Evolutionary conservation across 1,140 invertebrate species (phyloP).

Genomic region (Ceratina australensis): DNA sequence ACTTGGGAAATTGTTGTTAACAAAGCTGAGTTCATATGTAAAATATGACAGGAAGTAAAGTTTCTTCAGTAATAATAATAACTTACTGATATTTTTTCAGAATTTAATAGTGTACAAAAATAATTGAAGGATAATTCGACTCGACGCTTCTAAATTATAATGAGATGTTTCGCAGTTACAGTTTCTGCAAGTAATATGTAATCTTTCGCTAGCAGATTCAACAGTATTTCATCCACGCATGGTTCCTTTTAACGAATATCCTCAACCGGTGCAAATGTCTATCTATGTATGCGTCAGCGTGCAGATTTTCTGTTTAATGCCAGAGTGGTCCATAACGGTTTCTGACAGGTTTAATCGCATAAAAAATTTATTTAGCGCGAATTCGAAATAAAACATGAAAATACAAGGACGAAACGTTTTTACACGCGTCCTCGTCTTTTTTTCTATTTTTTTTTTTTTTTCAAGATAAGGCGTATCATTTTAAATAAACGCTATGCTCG

Average conservation of each 20-base stretch:
- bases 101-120: no score
- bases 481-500: no score
- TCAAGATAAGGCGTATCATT: no score
- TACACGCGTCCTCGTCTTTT: not conserved
- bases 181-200: not conserved
- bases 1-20: no score
- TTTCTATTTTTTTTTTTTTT: not conserved
- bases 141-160: no score
- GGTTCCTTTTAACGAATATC: not conserved
- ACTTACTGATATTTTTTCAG: no score
- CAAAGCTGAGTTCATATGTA: no score
- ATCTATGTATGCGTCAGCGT: not conserved
- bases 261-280: not conserved
- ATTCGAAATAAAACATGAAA: not conserved
- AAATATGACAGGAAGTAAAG: no score
- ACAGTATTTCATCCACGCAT: not conserved
- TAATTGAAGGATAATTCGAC: no score
- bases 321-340: not conserved
- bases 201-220: not conserved
- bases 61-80: no score
- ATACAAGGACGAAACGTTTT: not conserved
- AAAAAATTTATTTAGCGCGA: not conserved
- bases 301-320: not conserved
- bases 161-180: not conserved
- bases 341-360: not conserved